Base-by-base conservation (phyloP, 2,113 vertebrate species). In the Panthera tigris region DNA sequence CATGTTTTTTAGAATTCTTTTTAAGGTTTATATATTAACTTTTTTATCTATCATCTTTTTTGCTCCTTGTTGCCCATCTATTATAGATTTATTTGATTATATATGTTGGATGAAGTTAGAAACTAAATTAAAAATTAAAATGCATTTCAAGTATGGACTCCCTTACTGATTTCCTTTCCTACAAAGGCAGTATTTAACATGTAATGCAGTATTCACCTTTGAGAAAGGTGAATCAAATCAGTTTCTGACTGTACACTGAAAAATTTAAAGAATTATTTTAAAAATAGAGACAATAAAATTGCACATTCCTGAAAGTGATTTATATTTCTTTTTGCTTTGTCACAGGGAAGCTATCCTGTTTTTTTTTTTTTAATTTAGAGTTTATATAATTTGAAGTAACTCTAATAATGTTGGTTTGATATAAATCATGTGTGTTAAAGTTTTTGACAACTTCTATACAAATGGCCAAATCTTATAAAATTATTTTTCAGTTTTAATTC, bases 71-170 rank as follows among this genome's bases (percentile, higher is more conserved):
- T 83, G 29, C 27, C 4, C 25, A 94, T 79, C 61, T 68, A 48
- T 74, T 82, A 41, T 11, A 48, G 21, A 23, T 45, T 33, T 78
- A 68, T 18, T 71, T 92, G 69, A 76, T 50, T 78, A 15, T 52
- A 29, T 97, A 86, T 69, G 41, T 39, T 88, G 39, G 94, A 97
- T 98, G 89, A 98, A 45, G 82, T 96, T 95, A 89, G 98, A 98
- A 96, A n/a, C 4, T 52, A 95, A 48, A 88, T 52, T 92, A 81
- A 55, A 95, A 92, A 65, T 23, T 19, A 96, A 94, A 98, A 94
- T 39, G 65, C 94, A 95, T 57, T 97, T 91, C 91, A 92, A 85
- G 10, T 55, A 92, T 89, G 74, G 57, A 82, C 48, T 94, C 88
- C 88, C 0, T 98, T 94, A 95, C 19, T 91, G 95, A 39, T 71